phyloP scores from a whole-genome alignment of 2,113 vertebrate genomes.

The Penelope pileata region DNA sequence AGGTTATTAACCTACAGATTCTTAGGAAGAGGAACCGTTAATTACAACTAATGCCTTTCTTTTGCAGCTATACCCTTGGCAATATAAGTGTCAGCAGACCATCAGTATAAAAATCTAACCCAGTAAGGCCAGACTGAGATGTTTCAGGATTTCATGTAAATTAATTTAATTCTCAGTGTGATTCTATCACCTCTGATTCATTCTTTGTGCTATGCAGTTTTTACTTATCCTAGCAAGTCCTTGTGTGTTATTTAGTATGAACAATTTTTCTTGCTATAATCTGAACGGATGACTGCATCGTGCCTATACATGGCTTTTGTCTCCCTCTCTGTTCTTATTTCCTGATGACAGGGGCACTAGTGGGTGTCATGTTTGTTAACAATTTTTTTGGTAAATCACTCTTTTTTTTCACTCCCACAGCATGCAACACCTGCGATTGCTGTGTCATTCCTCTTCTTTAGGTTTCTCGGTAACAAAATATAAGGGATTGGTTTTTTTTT shows the following conservation, averaged over 20 bases:
- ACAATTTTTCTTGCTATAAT: neutral
- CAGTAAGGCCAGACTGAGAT: neutral
- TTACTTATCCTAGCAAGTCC: neutral
- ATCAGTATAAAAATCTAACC: neutral
- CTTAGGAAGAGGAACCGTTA: neutral
- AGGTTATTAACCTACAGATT: neutral
- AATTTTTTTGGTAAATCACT: neutral
- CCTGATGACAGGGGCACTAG: neutral
- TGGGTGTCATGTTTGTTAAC: neutral
- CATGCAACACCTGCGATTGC: neutral
- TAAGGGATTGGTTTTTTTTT: neutral
- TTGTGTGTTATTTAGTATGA: neutral
- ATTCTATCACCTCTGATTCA: neutral
- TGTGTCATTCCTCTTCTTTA: neutral
- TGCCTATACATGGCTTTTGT: neutral
- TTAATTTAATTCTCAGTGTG: neutral
- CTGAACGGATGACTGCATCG: neutral
- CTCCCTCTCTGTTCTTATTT: neutral
- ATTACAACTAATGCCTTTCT: neutral
- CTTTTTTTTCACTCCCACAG: neutral
- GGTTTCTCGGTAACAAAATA: constrained; percentile 1
- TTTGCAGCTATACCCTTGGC: neutral
- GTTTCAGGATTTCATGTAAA: neutral
- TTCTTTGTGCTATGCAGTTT: neutral
- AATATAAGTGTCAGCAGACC: neutral